These are phyloP conservation scores for Stenodera caucasica DNA, from an alignment of 2,888 invertebrate species.

Conservation along the genomic window DNA sequence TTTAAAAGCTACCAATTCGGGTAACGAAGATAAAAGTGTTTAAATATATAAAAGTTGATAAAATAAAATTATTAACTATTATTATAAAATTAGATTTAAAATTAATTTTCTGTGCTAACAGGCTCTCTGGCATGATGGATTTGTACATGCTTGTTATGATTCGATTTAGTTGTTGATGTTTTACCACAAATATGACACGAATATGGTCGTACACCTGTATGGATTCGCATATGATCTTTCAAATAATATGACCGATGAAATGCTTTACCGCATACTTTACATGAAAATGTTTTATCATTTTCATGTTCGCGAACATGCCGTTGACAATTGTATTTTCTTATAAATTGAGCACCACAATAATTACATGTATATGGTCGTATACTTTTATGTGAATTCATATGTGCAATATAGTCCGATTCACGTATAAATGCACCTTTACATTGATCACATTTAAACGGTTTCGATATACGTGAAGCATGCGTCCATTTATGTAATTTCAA, in stretches of 20 bases:
- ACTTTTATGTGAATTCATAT: slow-evolving; percentile 84
- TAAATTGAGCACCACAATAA: slow-evolving; percentile 87
- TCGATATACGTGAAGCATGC: slow-evolving; percentile 79
- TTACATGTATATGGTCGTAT: slow-evolving; percentile 86
- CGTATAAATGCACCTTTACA: slow-evolving; percentile 86
- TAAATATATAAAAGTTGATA: too few relatives aligned
- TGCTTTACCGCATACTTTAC: slow-evolving; percentile 77
- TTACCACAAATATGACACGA: slow-evolving; percentile 88
- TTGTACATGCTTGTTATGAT: slow-evolving; percentile 87
- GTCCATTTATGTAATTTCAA: slow-evolving; percentile 88
- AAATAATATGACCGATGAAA: slow-evolving; percentile 88
- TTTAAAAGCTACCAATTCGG: not conserved
- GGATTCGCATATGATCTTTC: slow-evolving; percentile 84
- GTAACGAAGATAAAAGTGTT: not conserved
- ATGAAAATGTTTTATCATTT: slow-evolving; percentile 73
- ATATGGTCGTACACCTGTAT: slow-evolving; percentile 79
- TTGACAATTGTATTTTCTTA: slow-evolving; percentile 84
- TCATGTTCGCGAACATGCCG: slow-evolving; percentile 85
- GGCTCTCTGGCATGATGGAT: slow-evolving; percentile 89
- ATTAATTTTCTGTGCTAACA: slow-evolving; percentile 77
- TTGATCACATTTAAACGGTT: slow-evolving; percentile 81
- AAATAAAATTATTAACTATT: not conserved
- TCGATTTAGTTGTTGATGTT: slow-evolving; percentile 85
- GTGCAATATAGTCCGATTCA: slow-evolving; percentile 77
- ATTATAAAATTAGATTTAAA: slow-evolving; percentile 7